Base-by-base conservation (phyloP, 2,113 vertebrate species). In the Sporophila hypoxantha region DNA sequence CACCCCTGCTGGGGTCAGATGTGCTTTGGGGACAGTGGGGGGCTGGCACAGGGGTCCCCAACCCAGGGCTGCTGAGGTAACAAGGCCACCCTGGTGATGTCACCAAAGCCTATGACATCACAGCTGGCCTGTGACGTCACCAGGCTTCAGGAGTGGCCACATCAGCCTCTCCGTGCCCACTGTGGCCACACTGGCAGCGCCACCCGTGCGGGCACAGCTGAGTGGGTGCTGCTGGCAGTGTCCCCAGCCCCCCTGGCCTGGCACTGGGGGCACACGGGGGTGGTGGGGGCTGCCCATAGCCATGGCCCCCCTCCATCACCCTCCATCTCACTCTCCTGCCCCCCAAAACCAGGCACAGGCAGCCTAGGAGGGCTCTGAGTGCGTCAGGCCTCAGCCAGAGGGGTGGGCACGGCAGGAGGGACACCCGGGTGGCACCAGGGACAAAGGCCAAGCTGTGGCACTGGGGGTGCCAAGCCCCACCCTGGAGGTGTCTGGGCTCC, bases 321-420 rank as follows among this genome's bases (percentile, higher is more conserved):
- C 46, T 37, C 23, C 3, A 0, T 4, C 13, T 8, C 1, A 0
- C 27, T 32, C 5, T 0, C 22, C 64, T 8, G 47, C 1, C 1
- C 47, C 81, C 82, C 78, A 65, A 39, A 22, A 46, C 2, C 3
- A 2, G 36, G n/a, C 9, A 10, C 14, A 32, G 57, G 67, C 0
- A 0, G n/a, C n/a, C 9, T 9, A 9, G 34, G 7, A 4, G 21
- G 4, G 57, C 25, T 2, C 44, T 3, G 39, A 59, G 53, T 1
- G 39, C 0, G 0, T 4, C 55, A 21, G 64, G 30, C 17, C 55
- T 71, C 76, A 39, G 44, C 6, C 5, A 34, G n/a, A 17, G 0
- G 1, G 61, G 66, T 14, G 82, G 60, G 69, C 32, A 20, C 65
- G 3, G 59, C 30, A 0, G 3, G 36, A 29, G 30, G 29, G 53